phyloP scores from a whole-genome alignment of 2,797 vertebrate genomes.

The Sciaenops ocellatus region DNA sequence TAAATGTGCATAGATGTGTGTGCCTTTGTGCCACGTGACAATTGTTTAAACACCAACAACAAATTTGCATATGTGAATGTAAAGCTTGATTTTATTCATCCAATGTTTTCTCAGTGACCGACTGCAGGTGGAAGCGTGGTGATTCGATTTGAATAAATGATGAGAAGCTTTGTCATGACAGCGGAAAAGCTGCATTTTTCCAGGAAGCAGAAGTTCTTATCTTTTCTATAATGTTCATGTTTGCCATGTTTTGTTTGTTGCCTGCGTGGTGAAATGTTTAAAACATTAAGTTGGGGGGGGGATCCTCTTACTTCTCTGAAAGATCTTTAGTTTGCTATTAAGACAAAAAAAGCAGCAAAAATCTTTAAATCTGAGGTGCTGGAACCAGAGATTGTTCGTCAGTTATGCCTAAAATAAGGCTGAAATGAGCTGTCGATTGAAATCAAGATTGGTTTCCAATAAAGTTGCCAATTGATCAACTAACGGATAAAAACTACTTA shows the following conservation, averaged over 20 bases:
- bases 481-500: too few relatives aligned
- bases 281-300: not conserved
- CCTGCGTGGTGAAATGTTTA: not conserved
- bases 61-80: not conserved
- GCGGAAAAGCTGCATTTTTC: too few relatives aligned
- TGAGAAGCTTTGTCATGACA: too few relatives aligned
- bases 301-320: not conserved
- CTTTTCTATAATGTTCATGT: too few relatives aligned
- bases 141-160: not conserved
- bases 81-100: not conserved
- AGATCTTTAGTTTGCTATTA: not conserved
- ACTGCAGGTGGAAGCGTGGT: not conserved
- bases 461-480: too few relatives aligned
- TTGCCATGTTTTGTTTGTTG: too few relatives aligned
- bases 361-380: not conserved
- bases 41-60: not conserved
- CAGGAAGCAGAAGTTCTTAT: too few relatives aligned
- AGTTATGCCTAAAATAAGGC: not conserved
- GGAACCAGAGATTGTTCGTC: not conserved
- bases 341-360: not conserved
- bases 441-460: too few relatives aligned
- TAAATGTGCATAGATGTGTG: not conserved
- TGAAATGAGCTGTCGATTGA: too few relatives aligned
- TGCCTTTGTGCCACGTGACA: not conserved
- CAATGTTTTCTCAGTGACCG: not conserved